A percentile compares a stretch with the other conserved stretches of the same genome.
These are phyloP conservation scores for Pterocles burchelli DNA, from an alignment of 2,113 vertebrate genomes.

Conservation along the genomic window DNA sequence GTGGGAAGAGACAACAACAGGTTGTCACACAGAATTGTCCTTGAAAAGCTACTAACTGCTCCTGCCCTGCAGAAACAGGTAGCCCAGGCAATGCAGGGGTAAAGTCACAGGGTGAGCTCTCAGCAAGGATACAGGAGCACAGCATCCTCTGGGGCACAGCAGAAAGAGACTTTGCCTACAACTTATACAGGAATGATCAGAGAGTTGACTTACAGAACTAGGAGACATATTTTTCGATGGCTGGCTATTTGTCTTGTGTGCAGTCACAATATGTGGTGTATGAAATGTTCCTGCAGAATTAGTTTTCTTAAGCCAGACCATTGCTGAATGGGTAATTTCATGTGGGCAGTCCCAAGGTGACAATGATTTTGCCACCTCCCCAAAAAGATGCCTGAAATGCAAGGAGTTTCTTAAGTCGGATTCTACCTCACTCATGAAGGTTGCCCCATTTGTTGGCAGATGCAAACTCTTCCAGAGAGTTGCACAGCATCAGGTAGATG, in stretches of 20 bases:
- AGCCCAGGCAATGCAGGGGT: background rate
- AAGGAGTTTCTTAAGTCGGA: background rate
- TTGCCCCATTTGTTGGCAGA: background rate
- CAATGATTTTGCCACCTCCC: background rate
- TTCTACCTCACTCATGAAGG: rapidly evolving
- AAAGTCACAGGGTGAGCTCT: background rate
- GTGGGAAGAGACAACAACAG: background rate
- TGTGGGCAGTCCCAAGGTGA: background rate
- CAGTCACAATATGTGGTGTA: background rate
- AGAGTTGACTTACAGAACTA: background rate
- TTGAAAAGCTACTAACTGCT: background rate
- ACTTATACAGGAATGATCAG: background rate
- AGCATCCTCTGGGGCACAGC: background rate
- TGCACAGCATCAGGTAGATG: background rate
- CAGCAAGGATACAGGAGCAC: background rate
- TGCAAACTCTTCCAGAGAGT: background rate
- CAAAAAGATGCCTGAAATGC: background rate
- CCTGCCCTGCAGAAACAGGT: background rate
- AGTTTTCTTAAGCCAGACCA: background rate
- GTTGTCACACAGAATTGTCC: background rate
- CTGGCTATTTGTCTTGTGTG: background rate
- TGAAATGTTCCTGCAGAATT: background rate
- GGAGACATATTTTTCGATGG: background rate
- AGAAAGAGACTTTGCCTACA: background rate
- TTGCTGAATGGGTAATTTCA: background rate